Evolutionary conservation across 2,888 invertebrate genomes (phyloP), one percentile per base, ranked within the genome.

Genomic region (Drosophila merina): DNA sequence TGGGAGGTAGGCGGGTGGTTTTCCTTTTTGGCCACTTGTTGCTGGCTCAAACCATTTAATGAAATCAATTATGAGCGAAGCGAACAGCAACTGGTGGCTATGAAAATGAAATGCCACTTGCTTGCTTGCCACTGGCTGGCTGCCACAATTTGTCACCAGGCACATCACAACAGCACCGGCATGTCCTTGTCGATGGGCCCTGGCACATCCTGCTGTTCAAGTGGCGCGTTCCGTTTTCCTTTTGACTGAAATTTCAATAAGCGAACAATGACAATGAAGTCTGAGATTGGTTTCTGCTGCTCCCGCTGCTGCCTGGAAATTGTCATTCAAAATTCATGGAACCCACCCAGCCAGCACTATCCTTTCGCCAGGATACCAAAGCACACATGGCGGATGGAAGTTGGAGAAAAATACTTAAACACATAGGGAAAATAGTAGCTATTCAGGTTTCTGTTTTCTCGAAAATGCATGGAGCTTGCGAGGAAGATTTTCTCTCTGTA

Each of bases 321-420:
- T 79, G 84, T 71, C 74, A 81, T 82, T 84, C 77, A 72, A 82
- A 82, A 82, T 82, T 84, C 82, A 81, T 71, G 74, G 79, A 83
- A 60, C 78, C 82, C 82, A 82, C 78, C 69, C 77, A 59, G 68
- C 49, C 68, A 9, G 48, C 6, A 44, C 4, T 57, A 57, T 62
- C 60, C 60, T 62, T 62, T 36, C 26, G 40, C 48, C 70, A 81
- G 58, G 76, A 81, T 66, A 74, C 49, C 28, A 49, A 72, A 45
- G 72, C 72, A 71, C 74, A 72, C 76, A 84, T 82, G 81, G 26
- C 26, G n/a, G 25, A 42, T 25, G 25, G 5, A 26, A 0, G 8
- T 14, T 5, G n/a, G n/a, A 4, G 7, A 40, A 42, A 14, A 8
- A 9, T 14, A 42, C 36, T 5, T n/a, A 36, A n/a, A n/a, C 5